Percentiles rank a stretch among this genome's conserved stretches.
These are phyloP conservation scores for Drosophila melanosoma DNA, from an alignment of 2,888 invertebrate genomes.

Conservation along the genomic window DNA sequence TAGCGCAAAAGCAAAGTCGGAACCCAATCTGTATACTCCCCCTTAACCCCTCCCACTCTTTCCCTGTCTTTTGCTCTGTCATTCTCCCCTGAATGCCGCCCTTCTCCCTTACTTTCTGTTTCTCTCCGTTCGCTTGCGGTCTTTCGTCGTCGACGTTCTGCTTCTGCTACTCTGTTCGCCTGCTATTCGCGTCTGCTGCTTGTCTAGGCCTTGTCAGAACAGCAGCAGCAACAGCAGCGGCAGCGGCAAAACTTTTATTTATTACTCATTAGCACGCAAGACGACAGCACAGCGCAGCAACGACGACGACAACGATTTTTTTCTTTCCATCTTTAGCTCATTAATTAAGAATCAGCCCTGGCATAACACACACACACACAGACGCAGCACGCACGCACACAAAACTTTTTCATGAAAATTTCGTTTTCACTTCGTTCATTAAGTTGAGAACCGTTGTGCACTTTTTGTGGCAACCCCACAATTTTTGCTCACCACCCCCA, in stretches of 20 bases:
- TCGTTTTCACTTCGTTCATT: slow-evolving; percentile 70
- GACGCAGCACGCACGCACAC: slow-evolving; percentile 16
- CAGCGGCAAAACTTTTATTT: slow-evolving; percentile 61
- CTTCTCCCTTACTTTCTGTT: slow-evolving; percentile 14
- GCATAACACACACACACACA: slow-evolving; percentile 22
- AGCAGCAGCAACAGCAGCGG: background rate
- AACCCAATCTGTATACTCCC: slow-evolving; percentile 43
- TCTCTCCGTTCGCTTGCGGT: slow-evolving; percentile 28
- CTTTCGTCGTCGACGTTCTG: slow-evolving; percentile 17
- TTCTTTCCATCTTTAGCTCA: slow-evolving; percentile 63
- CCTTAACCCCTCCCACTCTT: background rate
- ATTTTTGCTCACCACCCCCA: slow-evolving; percentile 19
- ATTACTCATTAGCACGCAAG: slow-evolving; percentile 78
- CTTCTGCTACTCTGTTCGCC: slow-evolving; percentile 61
- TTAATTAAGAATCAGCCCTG: slow-evolving; percentile 68
- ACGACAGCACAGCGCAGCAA: slow-evolving; percentile 27
- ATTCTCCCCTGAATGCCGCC: slow-evolving; percentile 12
- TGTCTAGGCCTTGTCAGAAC: slow-evolving; percentile 56
- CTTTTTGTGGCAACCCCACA: slow-evolving; percentile 33
- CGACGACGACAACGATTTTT: slow-evolving; percentile 52
- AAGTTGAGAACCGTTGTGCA: slow-evolving; percentile 49
- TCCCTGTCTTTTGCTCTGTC: slow-evolving; percentile 9
- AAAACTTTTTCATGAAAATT: slow-evolving; percentile 75
- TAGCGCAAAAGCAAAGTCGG: slow-evolving; percentile 73
- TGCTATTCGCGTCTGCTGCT: slow-evolving; percentile 64